These are phyloP conservation scores for Zele albiditarsus DNA, from an alignment of 2,888 invertebrate species.

Conservation along the genomic window DNA sequence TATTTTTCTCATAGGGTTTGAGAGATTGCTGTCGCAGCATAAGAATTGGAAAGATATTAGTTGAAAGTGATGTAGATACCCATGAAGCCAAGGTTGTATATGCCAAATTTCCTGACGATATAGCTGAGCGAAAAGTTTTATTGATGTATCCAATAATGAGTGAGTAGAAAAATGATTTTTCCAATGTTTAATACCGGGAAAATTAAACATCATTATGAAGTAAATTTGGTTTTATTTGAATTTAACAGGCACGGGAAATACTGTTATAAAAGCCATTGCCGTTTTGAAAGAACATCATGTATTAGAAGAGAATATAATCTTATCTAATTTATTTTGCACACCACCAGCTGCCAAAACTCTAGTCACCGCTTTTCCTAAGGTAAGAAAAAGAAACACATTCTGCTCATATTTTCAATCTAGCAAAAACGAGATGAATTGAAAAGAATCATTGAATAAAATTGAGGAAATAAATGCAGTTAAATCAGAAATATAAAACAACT, in stretches of 20 bases:
- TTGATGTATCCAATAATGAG: conserved; percentile 99
- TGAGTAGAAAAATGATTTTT: conserved; percentile 67
- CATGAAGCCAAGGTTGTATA: conserved; percentile 98
- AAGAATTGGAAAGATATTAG: conserved; percentile 97
- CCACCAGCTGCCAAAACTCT: conserved; percentile 91
- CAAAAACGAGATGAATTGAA: conserved; percentile 22
- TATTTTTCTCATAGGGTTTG: conserved; percentile 77
- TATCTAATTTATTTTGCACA: conserved; percentile 98
- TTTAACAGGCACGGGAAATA: conserved; percentile 88
- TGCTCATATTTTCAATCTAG: not conserved
- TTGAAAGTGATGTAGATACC: conserved; percentile 96
- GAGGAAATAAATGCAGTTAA: not conserved
- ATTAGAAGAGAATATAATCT: conserved; percentile 92
- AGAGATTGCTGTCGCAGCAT: conserved; percentile 99
- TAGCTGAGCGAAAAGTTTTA: conserved; percentile 88
- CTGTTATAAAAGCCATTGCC: conserved; percentile 94
- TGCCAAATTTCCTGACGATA: conserved; percentile 97
- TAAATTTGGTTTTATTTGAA: not conserved
- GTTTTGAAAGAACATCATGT: conserved; percentile 96
- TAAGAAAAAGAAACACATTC: conserved; percentile 58
- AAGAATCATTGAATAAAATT: conserved; percentile 11
- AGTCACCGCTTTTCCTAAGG: conserved; percentile 86
- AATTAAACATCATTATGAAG: not conserved
- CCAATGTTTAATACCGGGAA: not conserved
- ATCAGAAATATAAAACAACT: no score